A percentile compares a stretch with the other conserved stretches of the same genome.
Conservation (phyloP, 2,888 invertebrate species). For the Dione vanillae region DNA sequence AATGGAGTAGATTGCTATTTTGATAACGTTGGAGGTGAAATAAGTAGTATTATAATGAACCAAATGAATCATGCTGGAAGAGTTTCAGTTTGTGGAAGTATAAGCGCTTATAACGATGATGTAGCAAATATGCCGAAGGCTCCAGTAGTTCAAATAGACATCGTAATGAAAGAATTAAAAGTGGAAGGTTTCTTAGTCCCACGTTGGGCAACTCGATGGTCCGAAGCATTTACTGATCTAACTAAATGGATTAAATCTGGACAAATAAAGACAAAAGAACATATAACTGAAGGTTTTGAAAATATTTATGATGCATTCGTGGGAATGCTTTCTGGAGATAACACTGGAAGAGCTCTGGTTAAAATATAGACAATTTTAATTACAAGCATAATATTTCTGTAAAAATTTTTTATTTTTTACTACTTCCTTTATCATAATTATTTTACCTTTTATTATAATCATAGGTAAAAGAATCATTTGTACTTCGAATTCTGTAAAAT, state of each 20-base stretch:
- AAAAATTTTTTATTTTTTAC: neutral
- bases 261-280: constrained; percentile 86
- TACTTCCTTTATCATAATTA: neutral
- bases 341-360: constrained; percentile 88
- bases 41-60: constrained; percentile 83
- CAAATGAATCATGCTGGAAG: constrained; percentile 82
- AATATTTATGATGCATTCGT: constrained; percentile 87
- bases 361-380: constrained; percentile 69
- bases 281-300: constrained; percentile 88
- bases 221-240: constrained; percentile 85
- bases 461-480: neutral
- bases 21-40: constrained; percentile 89
- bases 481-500: neutral
- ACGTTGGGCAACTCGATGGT: constrained; percentile 83
- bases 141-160: constrained; percentile 77
- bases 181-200: constrained; percentile 85
- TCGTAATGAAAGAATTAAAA: constrained; percentile 84
- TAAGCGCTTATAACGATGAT: constrained; percentile 66
- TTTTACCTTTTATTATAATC: too few species aligned
- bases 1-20: constrained; percentile 90
- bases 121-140: constrained; percentile 56
- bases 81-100: constrained; percentile 63
- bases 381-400: neutral
- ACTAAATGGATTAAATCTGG: constrained; percentile 86
- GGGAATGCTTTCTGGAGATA: constrained; percentile 86